Base-by-base conservation (phyloP, 2,113 vertebrate species). In the Mugil cephalus region DNA sequence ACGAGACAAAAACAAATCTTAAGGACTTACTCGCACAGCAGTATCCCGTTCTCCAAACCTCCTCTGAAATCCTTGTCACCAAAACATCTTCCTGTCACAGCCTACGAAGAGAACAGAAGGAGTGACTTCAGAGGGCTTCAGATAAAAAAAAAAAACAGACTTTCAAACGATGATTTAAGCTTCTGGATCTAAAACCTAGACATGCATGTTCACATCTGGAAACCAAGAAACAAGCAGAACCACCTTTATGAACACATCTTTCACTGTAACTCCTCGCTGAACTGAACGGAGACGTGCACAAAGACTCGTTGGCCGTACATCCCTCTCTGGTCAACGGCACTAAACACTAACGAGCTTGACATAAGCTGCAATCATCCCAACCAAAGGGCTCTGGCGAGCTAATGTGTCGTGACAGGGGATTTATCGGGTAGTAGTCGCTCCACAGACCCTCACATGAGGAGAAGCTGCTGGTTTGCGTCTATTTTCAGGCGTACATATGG, bases 11-110 rank as follows among this genome's bases (percentile, higher is more conserved):
- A 8, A 3, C 9, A 50, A 46, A 64, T 53, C 1, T 34, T 59
- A 21, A 59, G 4, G 56, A 96, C 98, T 98, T 93, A 99, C 98
- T 99, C 97, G 94, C 98, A 99, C 15, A 99, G 94, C 85, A 99
- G 94, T 80, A 98, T 96, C 69, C 98, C 98, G 2, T 96, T 97
- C 91, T 98, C 96, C 87, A 98, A 85, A 17, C 94, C 96, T 0
- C 94, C 93, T 82, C 96, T 92, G 89, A 99, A 98, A 80, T 98
- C 95, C 79, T 93, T 97, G 76, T 97, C 96, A 61, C 95, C 96
- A 74, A 98, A 98, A 87, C 93, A 95, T 92, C 96, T 93, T 79
- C 98, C 96, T 0, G 98, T 99, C 75, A 96, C 97, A 85, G 96
- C 96, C 97, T 99, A 87, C 3, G 36, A 53, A 72, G 13, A 43